phyloP scores from a whole-genome alignment of 2,888 invertebrate genomes.

The Lamellibrachia columna region DNA sequence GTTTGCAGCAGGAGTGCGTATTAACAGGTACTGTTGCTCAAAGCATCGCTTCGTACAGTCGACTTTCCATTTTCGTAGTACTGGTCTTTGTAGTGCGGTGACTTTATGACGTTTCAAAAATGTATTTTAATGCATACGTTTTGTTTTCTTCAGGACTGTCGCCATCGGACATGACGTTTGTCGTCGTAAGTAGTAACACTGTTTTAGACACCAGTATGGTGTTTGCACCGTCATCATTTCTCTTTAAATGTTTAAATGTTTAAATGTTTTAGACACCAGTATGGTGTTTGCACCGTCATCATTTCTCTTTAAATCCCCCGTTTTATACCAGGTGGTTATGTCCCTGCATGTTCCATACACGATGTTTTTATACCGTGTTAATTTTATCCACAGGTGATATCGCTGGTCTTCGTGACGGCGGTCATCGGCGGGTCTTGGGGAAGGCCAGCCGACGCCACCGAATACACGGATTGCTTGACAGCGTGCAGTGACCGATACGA shows the following conservation, averaged over 20 bases:
- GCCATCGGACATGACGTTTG: neutral
- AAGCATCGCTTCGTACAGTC: neutral
- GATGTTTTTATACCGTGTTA: neutral
- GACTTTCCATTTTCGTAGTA: neutral
- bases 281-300: neutral
- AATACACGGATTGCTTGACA: neutral
- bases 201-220: neutral
- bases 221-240: neutral
- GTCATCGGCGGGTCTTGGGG: neutral
- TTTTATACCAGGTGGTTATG: neutral
- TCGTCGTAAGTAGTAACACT: neutral
- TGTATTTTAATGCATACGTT: neutral
- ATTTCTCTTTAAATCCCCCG: too few species aligned
- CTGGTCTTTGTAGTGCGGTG: neutral
- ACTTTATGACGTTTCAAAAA: neutral
- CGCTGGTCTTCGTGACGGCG: neutral
- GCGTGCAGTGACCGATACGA: neutral
- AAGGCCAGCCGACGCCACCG: neutral
- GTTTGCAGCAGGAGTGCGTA: neutral
- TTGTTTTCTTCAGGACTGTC: neutral
- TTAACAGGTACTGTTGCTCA: neutral
- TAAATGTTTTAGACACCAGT: neutral
- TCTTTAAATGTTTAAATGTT: too few species aligned
- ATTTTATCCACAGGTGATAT: neutral
- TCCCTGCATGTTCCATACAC: neutral